phyloP scores from a whole-genome alignment of 2,888 invertebrate genomes.

The Antitype chi region DNA sequence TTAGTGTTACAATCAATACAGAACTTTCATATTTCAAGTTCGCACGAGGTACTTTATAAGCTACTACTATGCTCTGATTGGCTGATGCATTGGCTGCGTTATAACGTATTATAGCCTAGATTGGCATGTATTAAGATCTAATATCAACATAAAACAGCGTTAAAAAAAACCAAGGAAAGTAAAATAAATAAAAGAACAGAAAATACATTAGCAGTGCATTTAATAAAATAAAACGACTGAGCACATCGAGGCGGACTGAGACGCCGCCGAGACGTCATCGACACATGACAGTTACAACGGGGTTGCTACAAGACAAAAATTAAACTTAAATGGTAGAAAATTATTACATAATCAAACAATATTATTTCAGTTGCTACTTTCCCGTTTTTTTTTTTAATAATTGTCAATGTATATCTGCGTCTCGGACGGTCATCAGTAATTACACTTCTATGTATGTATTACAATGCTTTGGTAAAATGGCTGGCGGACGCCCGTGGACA shows the following conservation, averaged over 20 bases:
- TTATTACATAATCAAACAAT: slow-evolving; percentile 46
- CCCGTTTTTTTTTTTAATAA: slow-evolving; percentile 12
- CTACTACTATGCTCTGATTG: background rate
- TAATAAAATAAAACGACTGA: slow-evolving; percentile 84
- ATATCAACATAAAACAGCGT: slow-evolving; percentile 23
- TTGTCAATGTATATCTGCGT: slow-evolving; percentile 22
- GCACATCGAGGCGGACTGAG: slow-evolving; percentile 79
- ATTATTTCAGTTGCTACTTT: slow-evolving; percentile 40
- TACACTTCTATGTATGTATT: slow-evolving; percentile 65
- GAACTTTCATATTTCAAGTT: background rate
- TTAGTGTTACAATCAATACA: background rate
- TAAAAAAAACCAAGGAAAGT: slow-evolving; percentile 61
- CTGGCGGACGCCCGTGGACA: slow-evolving; percentile 67
- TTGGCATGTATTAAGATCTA: slow-evolving; percentile 26
- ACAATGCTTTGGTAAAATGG: slow-evolving; percentile 76
- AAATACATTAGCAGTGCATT: slow-evolving; percentile 86
- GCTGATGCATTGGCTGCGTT: slow-evolving; percentile 10
- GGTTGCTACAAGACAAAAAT: slow-evolving; percentile 48
- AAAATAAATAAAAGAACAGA: slow-evolving; percentile 74
- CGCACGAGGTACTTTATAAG: background rate
- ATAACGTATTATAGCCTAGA: background rate
- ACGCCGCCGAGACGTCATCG: slow-evolving; percentile 59
- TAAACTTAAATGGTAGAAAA: slow-evolving; percentile 57
- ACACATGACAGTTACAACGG: slow-evolving; percentile 41
- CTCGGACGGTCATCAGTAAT: slow-evolving; percentile 51